A percentile compares a stretch with the other conserved stretches of the same genome.
phyloP scores from a whole-genome alignment of 37 sponge, comb jelly and placozoan species.

The Chondrosia reniformis region DNA sequence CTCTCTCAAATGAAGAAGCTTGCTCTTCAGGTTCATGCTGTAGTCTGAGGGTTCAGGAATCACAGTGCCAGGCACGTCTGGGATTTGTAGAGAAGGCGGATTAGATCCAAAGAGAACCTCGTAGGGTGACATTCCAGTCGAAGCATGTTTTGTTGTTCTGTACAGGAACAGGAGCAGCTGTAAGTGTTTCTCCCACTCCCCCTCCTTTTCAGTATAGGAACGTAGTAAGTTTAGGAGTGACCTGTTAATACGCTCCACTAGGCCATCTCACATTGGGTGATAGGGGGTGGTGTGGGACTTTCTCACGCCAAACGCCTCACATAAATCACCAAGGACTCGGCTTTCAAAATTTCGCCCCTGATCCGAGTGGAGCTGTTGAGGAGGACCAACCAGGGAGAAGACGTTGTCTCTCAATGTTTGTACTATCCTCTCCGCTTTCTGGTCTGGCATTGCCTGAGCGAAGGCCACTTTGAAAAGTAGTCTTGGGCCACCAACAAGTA shows the following conservation, averaged over 20 bases:
- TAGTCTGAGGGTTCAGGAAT: too few relatives aligned
- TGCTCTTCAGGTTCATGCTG: too few relatives aligned
- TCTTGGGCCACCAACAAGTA: constrained; percentile 11
- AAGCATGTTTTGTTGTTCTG: too few relatives aligned
- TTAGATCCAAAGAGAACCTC: too few relatives aligned
- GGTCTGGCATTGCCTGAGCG: neutral
- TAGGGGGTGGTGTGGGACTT: constrained; percentile 25
- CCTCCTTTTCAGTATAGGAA: too few relatives aligned
- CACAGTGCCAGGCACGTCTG: too few relatives aligned
- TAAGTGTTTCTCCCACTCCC: too few relatives aligned
- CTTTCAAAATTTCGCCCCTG: constrained; percentile 28
- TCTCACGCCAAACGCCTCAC: constrained; percentile 13
- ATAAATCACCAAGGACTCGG: neutral
- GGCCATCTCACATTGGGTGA: constrained; percentile 29
- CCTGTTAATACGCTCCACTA: constrained; percentile 21
- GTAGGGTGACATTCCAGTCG: too few relatives aligned
- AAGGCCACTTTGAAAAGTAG: constrained; percentile 2
- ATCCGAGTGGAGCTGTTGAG: constrained; percentile 16
- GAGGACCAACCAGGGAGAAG: constrained; percentile 13
- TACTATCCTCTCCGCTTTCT: neutral
- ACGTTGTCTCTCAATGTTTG: neutral
- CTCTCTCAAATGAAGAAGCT: too few relatives aligned
- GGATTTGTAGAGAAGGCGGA: too few relatives aligned
- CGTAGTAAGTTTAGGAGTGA: constrained; percentile 24
- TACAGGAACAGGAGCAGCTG: too few relatives aligned